These are phyloP conservation scores for Microcebus griseorufus DNA, from an alignment of 2,113 vertebrate genomes.

Conservation along the genomic window DNA sequence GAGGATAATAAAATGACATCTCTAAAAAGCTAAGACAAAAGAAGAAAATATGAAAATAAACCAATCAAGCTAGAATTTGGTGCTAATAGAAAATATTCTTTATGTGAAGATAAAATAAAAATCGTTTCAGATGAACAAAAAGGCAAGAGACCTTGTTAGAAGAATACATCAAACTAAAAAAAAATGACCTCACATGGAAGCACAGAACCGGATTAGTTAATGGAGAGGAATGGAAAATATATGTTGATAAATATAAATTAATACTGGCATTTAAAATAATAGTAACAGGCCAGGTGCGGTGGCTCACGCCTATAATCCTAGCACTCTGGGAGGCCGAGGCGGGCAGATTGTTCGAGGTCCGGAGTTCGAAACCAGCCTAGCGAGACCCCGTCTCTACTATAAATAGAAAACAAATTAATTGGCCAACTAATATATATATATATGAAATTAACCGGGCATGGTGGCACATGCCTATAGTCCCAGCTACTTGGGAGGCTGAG, in stretches of 20 bases:
- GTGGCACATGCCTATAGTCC: too few relatives aligned
- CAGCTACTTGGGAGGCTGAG: too few relatives aligned
- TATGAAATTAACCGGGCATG: too few relatives aligned
- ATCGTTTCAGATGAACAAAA: background rate
- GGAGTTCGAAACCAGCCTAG: too few relatives aligned
- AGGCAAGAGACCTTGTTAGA: background rate
- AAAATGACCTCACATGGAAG: background rate
- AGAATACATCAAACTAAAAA: background rate
- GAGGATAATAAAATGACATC: background rate
- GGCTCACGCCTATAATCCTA: too few relatives aligned
- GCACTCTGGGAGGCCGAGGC: too few relatives aligned
- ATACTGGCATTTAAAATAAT: background rate
- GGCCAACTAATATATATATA: too few relatives aligned
- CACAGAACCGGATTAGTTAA: background rate
- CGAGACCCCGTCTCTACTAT: too few relatives aligned
- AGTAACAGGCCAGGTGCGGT: background rate
- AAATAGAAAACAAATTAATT: too few relatives aligned
- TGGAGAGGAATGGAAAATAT: background rate
- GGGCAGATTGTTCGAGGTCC: too few relatives aligned
- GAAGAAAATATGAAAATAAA: background rate
- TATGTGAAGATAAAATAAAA: background rate
- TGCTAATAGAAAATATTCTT: background rate
- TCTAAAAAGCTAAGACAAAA: background rate
- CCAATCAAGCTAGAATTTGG: background rate
- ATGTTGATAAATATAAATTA: background rate